phyloP scores from a whole-genome alignment of 1,140 invertebrate species.

The Pteromalus puparum region DNA sequence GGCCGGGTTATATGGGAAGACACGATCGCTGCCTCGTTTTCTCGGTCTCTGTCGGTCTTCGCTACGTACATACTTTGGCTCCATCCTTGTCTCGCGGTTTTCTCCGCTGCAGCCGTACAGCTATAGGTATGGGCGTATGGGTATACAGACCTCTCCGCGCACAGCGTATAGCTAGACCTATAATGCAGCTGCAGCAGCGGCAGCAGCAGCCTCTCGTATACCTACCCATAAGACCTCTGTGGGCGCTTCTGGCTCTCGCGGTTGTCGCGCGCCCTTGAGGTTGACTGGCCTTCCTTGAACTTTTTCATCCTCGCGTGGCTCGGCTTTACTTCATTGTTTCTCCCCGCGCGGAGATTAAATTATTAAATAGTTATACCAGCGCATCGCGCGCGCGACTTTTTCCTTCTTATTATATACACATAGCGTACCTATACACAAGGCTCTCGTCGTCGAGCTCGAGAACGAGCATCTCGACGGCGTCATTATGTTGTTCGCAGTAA shows the following conservation, averaged over 20 bases:
- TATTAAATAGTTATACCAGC: conserved; percentile 48
- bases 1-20: conserved; percentile 43
- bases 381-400: neutral
- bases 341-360: conserved; percentile 41
- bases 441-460: too few species aligned
- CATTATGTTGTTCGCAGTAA: conserved; percentile 37
- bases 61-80: conserved; percentile 33
- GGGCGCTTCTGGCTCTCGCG: neutral
- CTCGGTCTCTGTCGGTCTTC: conserved; percentile 32
- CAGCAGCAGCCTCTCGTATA: neutral
- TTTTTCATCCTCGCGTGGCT: conserved; percentile 31
- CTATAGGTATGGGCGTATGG: too few species aligned
- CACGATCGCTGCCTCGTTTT: conserved; percentile 47
- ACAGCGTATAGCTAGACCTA: neutral
- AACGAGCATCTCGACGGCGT: neutral
- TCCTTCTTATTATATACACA: too few species aligned
- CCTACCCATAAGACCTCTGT: too few species aligned
- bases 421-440: neutral
- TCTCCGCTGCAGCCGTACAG: neutral
- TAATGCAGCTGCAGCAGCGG: neutral
- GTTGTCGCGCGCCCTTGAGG: conserved; percentile 44
- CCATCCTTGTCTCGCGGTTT: conserved; percentile 45
- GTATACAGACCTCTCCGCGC: neutral
- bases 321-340: conserved; percentile 41
- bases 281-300: conserved; percentile 44